Evolutionary conservation across 2,888 invertebrate species (phyloP), one percentile per base, ranked within the genome.

Genomic region (Xiphydria camelus): DNA sequence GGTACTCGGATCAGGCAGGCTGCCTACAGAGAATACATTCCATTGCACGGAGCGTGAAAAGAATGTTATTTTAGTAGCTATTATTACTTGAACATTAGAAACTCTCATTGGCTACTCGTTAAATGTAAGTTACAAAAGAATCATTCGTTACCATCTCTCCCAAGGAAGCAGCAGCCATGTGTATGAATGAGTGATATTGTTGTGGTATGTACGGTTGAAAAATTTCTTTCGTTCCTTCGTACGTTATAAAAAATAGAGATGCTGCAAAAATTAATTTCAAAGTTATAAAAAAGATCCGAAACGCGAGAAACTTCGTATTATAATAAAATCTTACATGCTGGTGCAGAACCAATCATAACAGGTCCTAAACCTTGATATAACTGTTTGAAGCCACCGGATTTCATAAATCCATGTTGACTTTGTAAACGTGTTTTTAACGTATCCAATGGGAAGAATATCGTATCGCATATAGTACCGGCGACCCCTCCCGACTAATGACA

Each of bases 381-480:
- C 10, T 85, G 83, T 15, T 77, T 81, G 70, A 97, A 94, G 2
- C 96, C 97, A 0, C 97, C 97, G 19, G 95, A 84, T 59, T 87
- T 85, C 59, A 82, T 79, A 76, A 99, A 97, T 3, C 98, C 98
- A 66, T 86, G 81, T 48, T 87, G 84, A 61, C 94, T 90, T 75
- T 99, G 99, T 18, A 99, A 78, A 12, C 99, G 82, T 0, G 99
- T 99, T 79, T 98, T 99, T 4, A 99, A 76, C 0, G 99, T 98
- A 70, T 99, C 99, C 54, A 99, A 77, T 0, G 99, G 99, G 74
- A 91, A 99, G 21, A 99, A 79, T 1, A 87, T 79, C 2, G 94
- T 76, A 73, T 98, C 97, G 14, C 97, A 97, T 2, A 89, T 82
- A 5, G 91, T 76, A 0, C 98, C 99, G 10, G 98, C 95, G 21